Base-by-base conservation (phyloP, 2,113 vertebrate species). In the Climacteris rufus region DNA sequence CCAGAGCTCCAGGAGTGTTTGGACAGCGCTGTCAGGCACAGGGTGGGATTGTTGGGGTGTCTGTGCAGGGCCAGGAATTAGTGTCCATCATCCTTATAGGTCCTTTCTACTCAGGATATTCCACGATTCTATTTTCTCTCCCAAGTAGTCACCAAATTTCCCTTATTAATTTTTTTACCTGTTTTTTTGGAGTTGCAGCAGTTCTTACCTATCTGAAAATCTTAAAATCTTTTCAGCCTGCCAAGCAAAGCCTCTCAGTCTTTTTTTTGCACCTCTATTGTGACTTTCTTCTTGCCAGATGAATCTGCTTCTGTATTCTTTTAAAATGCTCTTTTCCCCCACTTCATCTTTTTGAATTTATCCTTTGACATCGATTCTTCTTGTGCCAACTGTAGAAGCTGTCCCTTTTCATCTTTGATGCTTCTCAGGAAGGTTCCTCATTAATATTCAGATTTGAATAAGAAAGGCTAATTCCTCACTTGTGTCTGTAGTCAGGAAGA, bases 21-120 rank as follows among this genome's bases (percentile, higher is more conserved):
- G 40, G n/a, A 17, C 44, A 35, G 0, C 0, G 0, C n/a, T 47
- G 0, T 0, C 27, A 52, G 45, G 16, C 27, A 0, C 66, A 56
- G 35, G 35, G 3, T 24, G 53, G 61, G 28, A 3, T 30, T 68
- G n/a, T 0, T 47, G 78, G 28, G 20, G 1, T 7, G 52, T 40
- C 53, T 61, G 21, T 25, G 47, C 45, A 60, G 61, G 45, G 30
- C 3, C 19, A 25, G 23, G 33, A 2, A 0, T 3, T 83, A 54
- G 30, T 8, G 2, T 31, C 0, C 0, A 2, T 54, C 17, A 4
- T 47, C 31, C 20, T 13, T 11, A 14, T 15, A 5, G 7, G 10
- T 54, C 47, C 20, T 61, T 27, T 9, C 15, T 27, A 5, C 25
- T 35, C 30, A 23, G 14, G 15, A 4, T 13, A 8, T 35, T 61